Base-by-base conservation (phyloP, 1,140 invertebrate species). In the Neodiprion fabricii region DNA sequence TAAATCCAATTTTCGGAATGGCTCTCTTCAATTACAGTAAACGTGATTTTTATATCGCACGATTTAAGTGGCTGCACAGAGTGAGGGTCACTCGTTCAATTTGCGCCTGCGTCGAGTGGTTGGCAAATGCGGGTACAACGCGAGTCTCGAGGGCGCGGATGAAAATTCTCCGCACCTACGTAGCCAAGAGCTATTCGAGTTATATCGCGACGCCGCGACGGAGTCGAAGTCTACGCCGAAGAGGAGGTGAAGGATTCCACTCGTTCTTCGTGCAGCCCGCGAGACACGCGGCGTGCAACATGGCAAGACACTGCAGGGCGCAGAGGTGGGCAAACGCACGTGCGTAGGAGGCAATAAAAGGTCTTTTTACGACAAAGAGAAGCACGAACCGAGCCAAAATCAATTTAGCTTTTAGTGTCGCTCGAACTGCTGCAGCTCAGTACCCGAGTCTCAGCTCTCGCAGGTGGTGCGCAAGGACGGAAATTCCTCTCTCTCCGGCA, bases 331-430 rank as follows among this genome's bases (percentile, higher is more conserved):
- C 53, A 12, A 17, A 40, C 3, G n/a, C 53, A 61, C 53, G 53
- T 61, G 53, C 53, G 53, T 61, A 61, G 53, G 53, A 61, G 53
- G 53, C 53, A 61, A 17, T 61, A 61, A 61, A 61, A 61, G 53
- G n/a, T 61, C 53, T 61, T 17, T 61, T 61, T 61, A 61, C 53
- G 53, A 61, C 53, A 61, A 61, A 61, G 53, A 61, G 53, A 61
- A 61, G 53, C 53, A 61, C 53, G 53, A 61, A 61, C 53, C 53
- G 53, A 61, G 53, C 53, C 53, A 61, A 61, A 61, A 61, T 61
- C 53, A 61, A 61, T 61, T 61, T 61, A 61, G 53, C 53, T 61
- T 61, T 61, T 61, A 61, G 53, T 61, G 53, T 61, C 53, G 53
- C 53, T 61, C 53, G 4, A 61, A 17, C 53, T 17, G 11, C 11